Conservation (phyloP, 2,888 invertebrate genomes). For the Muschampia plurimacula region DNA sequence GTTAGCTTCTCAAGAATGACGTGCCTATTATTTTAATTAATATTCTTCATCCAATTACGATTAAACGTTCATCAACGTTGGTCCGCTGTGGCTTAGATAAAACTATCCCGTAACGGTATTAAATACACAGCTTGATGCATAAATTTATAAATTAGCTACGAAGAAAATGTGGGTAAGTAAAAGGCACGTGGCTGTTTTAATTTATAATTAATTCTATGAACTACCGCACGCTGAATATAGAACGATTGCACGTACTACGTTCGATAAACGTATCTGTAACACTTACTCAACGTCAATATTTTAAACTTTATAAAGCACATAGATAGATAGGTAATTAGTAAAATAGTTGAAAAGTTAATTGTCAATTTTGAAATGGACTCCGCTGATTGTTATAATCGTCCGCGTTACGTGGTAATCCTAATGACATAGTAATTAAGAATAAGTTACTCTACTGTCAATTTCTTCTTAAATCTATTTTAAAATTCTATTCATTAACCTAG, state of each 20-base stretch:
- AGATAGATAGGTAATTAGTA: too few species aligned
- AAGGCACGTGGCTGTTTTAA: slow-evolving; percentile 26
- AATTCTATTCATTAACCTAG: background rate
- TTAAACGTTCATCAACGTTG: slow-evolving; percentile 24
- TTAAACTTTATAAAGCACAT: too few species aligned
- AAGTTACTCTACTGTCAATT: too few species aligned
- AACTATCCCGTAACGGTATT: slow-evolving; percentile 36
- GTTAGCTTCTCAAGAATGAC: background rate
- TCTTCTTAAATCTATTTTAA: background rate
- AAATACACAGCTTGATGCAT: slow-evolving; percentile 37
- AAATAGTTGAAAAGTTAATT: too few species aligned
- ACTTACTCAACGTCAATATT: background rate
- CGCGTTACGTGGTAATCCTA: too few species aligned
- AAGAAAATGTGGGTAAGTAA: slow-evolving; percentile 34
- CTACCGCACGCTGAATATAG: slow-evolving; percentile 6
- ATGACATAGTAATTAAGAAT: too few species aligned
- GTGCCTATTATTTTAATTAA: slow-evolving; percentile 22
- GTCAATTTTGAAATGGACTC: too few species aligned
- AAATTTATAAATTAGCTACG: slow-evolving; percentile 33
- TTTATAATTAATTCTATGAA: slow-evolving; percentile 33
- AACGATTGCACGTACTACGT: slow-evolving; percentile 6
- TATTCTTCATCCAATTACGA: slow-evolving; percentile 28
- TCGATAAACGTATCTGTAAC: slow-evolving; percentile 3
- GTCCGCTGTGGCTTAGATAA: slow-evolving; percentile 33
- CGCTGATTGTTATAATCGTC: too few species aligned